A percentile compares a stretch with the other conserved stretches of the same genome.
These are phyloP conservation scores for Ceyx erithaca DNA, from an alignment of 2,797 vertebrate genomes.

Conservation along the genomic window DNA sequence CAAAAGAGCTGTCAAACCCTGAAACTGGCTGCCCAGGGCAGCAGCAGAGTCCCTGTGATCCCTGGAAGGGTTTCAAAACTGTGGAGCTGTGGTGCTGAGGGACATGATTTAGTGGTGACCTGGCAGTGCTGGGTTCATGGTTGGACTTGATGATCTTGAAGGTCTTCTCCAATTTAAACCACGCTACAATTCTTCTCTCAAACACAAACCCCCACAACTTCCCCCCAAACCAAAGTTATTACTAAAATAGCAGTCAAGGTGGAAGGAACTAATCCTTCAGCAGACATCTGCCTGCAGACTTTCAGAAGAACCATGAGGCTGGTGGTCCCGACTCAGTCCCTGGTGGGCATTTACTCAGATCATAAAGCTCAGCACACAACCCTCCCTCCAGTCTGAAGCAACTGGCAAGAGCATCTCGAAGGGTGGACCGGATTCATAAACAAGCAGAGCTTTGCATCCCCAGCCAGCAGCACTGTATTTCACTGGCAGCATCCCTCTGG, in stretches of 20 bases:
- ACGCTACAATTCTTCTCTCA: not conserved
- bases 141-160: not conserved
- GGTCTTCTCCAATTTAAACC: not conserved
- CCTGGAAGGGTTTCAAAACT: not conserved
- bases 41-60: too few relatives aligned
- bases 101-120: not conserved
- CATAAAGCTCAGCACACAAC: not conserved
- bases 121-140: not conserved
- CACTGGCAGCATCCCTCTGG: constrained; percentile 62
- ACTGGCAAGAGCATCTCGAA: constrained; percentile 25
- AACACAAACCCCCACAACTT: not conserved
- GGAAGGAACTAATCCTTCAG: constrained; percentile 1
- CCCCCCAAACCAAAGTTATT: not conserved
- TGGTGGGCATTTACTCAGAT: not conserved
- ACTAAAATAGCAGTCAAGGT: not conserved
- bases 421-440: constrained; percentile 64
- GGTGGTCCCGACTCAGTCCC: not conserved
- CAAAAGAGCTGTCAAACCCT: not conserved
- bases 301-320: not conserved
- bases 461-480: constrained; percentile 40
- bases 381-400: not conserved
- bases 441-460: constrained; percentile 54
- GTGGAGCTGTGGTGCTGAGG: not conserved
- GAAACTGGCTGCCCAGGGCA: not conserved
- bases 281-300: not conserved